Base-by-base conservation (phyloP, 1,140 invertebrate genomes). In the Popillia japonica region DNA sequence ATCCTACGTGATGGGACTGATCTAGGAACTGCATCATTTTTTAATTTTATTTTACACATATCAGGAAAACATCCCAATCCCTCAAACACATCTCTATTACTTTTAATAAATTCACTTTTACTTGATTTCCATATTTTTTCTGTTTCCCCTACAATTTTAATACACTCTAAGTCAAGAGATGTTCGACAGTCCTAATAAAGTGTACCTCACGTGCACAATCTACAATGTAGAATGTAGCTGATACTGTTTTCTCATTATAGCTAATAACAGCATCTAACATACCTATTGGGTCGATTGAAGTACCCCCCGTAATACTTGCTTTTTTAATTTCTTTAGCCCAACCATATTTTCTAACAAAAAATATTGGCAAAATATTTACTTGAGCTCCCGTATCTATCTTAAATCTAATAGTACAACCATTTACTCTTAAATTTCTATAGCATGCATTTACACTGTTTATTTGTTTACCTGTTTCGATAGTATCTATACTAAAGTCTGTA, bases 371-470 rank as follows among this genome's bases (percentile, higher is more conserved):
- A 23, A 72, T 75, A 72, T 41, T 68, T 6, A 79, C 48, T 79
- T 77, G 34, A 4, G 78, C 78, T 10, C 78, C 78, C 40, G 78
- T 68, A 77, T 78, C 74, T 64, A 79, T 41, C 34, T 79, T 79
- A 77, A 77, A 79, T 68, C 10, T 23, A 23, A 68, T 64, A 7
- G 6, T 23, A 17, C 22, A 17, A 7, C 59, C 59, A n/a, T 64
- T 64, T 64, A n/a, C 59, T 23, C 6, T n/a, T 6, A 64, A 23
- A 17, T 17, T 6, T 64, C 22, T 64, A 64, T 64, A 64, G 6
- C n/a, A 17, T 64, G 22, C 59, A 7, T 64, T 64, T 7, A 42
- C 10, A 42, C 41, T 42, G 10, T 42, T 10, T 42, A 42, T 10
- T 6, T 6, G 10, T 10, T 42, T 10, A 42, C 41, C 10, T 42